Percentiles rank a stretch among this genome's conserved stretches.
Conservation (phyloP, 2,797 vertebrate genomes). For the Chaetophractus vellerosus region DNA sequence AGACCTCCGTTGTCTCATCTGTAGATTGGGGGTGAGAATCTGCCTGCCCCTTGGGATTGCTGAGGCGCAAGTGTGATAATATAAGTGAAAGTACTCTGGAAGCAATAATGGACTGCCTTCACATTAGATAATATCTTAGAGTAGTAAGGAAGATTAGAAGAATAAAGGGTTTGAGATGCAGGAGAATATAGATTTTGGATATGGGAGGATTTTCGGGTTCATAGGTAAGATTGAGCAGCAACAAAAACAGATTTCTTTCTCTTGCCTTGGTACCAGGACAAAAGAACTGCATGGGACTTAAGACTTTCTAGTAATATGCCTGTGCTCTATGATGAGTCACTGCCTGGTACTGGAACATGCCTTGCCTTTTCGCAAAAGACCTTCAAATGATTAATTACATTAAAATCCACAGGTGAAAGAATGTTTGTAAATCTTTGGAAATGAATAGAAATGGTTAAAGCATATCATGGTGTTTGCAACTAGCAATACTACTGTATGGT, state of each 20-base stretch:
- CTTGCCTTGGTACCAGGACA: neutral
- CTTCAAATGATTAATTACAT: neutral
- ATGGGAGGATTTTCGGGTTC: neutral
- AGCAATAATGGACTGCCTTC: neutral
- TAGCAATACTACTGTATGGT: no score
- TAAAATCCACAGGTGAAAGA: neutral
- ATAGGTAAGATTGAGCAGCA: neutral
- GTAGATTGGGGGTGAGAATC: neutral
- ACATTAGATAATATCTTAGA: neutral
- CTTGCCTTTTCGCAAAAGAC: neutral
- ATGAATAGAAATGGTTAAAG: no score
- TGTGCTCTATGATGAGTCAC: no score
- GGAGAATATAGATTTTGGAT: neutral
- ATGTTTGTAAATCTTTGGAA: no score
- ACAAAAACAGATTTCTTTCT: slow-evolving; percentile 5
- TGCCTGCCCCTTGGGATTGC: neutral
- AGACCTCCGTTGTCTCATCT: slow-evolving; percentile 32
- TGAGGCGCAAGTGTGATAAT: neutral
- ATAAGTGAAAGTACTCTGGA: neutral
- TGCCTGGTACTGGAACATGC: no score
- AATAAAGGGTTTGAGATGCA: neutral
- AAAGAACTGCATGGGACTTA: neutral
- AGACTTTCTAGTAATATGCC: neutral
- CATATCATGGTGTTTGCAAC: no score
- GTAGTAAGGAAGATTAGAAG: neutral